Evolutionary conservation across 2,113 vertebrate species (phyloP), one percentile per base, ranked within the genome.

Genomic region (Hypomesus transpacificus): DNA sequence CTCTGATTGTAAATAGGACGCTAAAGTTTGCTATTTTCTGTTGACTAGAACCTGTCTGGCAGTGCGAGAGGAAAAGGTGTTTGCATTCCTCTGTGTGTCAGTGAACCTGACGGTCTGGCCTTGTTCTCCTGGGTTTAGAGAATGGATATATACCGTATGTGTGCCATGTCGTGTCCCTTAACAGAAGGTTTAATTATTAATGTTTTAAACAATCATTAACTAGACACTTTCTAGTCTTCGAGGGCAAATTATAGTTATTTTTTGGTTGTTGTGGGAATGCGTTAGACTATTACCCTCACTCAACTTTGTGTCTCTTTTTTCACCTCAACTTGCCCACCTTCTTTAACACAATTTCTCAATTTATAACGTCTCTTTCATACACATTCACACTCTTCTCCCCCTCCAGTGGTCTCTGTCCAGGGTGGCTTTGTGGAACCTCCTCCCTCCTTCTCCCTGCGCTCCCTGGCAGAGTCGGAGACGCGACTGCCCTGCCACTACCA

Each of bases 401-500:
- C 56, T 18, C 20, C 73, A 87, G 84, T 5, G 54, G 67, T 34
- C 0, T 51, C 54, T n/a, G 79, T 79, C 3, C 31, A 31, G 4
- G 67, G 71, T 0, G 75, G 20, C 63, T 92, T 91, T 1, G 31
- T 90, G 65, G 87, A 91, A 53, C 91, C 91, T 3, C 69, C 51
- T 18, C 6, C 31, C 2, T 1, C 24, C 31, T 46, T 78, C 50
- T 17, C 68, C 4, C 64, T 78, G 46, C 79, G 52, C 56, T 82
- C 88, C 5, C 4, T 84, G 58, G 66, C 85, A 0, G 90, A 90
- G 39, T 53, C 63, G 3, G 58, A 77, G 76, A 90, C 89, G 4
- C 72, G 85, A 5, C 85, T 93, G 2, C 91, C 91, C 65, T 93
- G 91, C 4, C 80, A 21, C 14, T 93, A 89, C 72, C 64, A 66